Evolutionary conservation across 2,797 vertebrate genomes (phyloP), one percentile per base, ranked within the genome.

Genomic region (Meda fulgida): DNA sequence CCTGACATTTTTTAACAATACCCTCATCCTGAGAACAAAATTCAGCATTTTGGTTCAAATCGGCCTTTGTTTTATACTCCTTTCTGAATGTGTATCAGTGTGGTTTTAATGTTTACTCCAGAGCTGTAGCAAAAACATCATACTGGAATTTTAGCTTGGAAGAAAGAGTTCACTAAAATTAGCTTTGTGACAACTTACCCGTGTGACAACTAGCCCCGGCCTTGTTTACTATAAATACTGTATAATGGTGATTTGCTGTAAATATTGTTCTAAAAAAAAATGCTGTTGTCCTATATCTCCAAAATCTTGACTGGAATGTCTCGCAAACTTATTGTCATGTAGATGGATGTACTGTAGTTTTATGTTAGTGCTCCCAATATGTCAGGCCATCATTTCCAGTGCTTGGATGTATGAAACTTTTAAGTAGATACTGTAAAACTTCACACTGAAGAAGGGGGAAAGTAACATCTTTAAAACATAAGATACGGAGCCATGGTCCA

Each of bases 401-500:
- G 60, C n/a, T 65, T 31, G n/a, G 38, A 65, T 43, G 55, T 11
- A 5, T 69, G 46, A 43, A 53, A 23, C 19, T 36, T n/a, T 80
- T 18, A 80, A 66, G 78, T 19, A 29, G 40, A 69, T 48, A 69
- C 29, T 16, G 78, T 31, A 53, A 66, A 67, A n/a, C 29, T 46
- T 71, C 18, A 43, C 1, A 8, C 3, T 23, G 29, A 80, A 67
- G 65, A 31, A 66, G 26, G 40, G 13, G 36, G 21, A 1, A 51
- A 53, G 65, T 26, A 67, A 36, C 40, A 80, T 80, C 29, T 80
- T 69, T 69, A 36, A 80, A 67, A 69, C 78, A 80, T 34, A 80
- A 80, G 40, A 46, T 65, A 31, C 1, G 14, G 36, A 63, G 58
- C 55, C 5, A 31, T 65, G 58, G n/a, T 48, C 8, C 23, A 23